Evolutionary conservation across 2,113 vertebrate genomes (phyloP), one percentile per base, ranked within the genome.

Genomic region (Chelonoidis abingdonii): DNA sequence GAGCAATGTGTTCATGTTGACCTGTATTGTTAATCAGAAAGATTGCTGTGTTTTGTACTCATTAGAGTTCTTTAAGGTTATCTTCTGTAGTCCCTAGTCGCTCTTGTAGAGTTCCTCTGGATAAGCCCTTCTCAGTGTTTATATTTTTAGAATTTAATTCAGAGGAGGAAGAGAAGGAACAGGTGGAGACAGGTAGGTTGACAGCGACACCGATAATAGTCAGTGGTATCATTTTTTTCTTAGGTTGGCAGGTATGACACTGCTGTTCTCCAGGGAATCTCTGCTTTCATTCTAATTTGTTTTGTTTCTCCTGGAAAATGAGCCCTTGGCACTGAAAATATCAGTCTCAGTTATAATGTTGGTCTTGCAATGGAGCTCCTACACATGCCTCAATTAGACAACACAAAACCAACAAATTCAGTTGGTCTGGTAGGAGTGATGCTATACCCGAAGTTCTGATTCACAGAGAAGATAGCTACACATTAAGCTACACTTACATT

Each of bases 41-140:
- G 16, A 75, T 41, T 41, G 21, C 69, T 24, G 21, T n/a, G 21
- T 41, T 75, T 11, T 75, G 69, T 38, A 69, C 29, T 69, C n/a
- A 35, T n/a, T 69, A 35, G 14, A 75, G 4, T 24, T 75, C 88
- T 95, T 93, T 84, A 94, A 93, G 82, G 79, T 38, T 22, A 75
- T 10, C 35, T 75, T 75, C 38, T 11, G 69, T n/a, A 75, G 19
- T 24, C 19, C n/a, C 21, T 41, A 41, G 21, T 92, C 49, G 92
- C 44, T 29, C 82, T 65, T 93, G 88, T 93, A 89, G 88, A 93
- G 57, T 75, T 92, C 85, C 75, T 93, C 86, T 84, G 57, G 22
- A 38, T 89, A 10, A 80, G 54, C 1, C 88, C 84, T 88, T 80
- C 89, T 53, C 21, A 44, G 29, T 62, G 59, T 75, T 92, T 87